Percentiles rank a stretch among this genome's conserved stretches.
Evolutionary conservation across 2,888 invertebrate species (phyloP).

Genomic region (Sphaerophoria rueppellii): DNA sequence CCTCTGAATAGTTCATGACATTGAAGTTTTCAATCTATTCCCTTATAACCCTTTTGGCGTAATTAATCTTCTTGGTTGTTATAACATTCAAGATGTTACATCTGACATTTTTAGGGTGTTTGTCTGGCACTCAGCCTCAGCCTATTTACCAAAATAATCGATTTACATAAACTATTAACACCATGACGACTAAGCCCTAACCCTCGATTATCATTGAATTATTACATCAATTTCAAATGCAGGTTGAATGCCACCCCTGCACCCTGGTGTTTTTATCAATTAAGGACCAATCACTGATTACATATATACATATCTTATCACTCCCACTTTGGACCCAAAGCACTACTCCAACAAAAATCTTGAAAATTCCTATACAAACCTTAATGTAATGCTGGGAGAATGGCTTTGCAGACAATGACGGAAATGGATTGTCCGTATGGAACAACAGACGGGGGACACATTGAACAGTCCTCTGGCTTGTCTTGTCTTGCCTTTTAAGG

Average conservation of each 20-base stretch:
- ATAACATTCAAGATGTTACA: not conserved
- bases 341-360: not conserved
- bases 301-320: not conserved
- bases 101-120: not conserved
- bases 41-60: not conserved
- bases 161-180: conserved; percentile 20
- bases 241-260: not conserved
- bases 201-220: conserved; percentile 3
- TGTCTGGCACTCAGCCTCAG: conserved; percentile 8
- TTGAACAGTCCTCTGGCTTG: not conserved
- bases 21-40: not conserved
- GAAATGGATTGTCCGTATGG: not conserved
- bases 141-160: conserved; percentile 21
- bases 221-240: conserved; percentile 20
- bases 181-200: not conserved
- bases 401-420: conserved; percentile 38
- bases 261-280: conserved; percentile 6
- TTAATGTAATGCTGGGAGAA: conserved; percentile 30
- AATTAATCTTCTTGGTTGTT: not conserved
- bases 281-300: conserved; percentile 17
- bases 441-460: too few relatives aligned
- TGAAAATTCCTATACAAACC: not conserved
- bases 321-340: not conserved
- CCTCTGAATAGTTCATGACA: too few relatives aligned
- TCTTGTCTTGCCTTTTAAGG: not conserved